Percentiles rank a stretch among this genome's conserved stretches.
Evolutionary conservation across 2,888 invertebrate genomes (phyloP).

Genomic region (Caenorhabditis zanzibari): DNA sequence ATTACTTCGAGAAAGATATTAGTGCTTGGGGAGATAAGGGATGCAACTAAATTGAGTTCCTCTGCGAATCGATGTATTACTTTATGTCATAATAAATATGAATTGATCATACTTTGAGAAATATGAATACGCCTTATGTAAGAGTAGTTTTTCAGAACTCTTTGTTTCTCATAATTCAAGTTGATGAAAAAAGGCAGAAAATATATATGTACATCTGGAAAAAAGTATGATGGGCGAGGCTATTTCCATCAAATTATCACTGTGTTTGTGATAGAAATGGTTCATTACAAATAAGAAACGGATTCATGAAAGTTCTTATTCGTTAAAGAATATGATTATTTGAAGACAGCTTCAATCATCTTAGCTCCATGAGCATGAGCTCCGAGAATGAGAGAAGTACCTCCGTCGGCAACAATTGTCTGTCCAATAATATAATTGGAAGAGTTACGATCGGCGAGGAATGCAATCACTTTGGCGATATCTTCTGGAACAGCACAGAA

Average conservation of each 20-base stretch:
- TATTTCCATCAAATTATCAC: too few species aligned
- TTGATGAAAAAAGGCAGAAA: too few species aligned
- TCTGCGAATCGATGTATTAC: background rate
- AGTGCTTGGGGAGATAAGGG: conserved; percentile 75
- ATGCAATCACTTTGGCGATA: conserved; percentile 62
- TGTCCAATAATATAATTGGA: conserved; percentile 67
- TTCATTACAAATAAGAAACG: too few species aligned
- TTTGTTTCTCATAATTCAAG: too few species aligned
- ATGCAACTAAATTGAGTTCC: conserved; percentile 58
- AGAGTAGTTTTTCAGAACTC: too few species aligned
- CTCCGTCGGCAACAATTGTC: conserved; percentile 59
- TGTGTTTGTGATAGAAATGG: too few species aligned
- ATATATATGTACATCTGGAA: too few species aligned
- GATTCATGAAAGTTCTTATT: too few species aligned
- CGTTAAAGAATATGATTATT: background rate
- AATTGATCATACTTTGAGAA: background rate
- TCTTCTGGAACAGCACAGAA: conserved; percentile 58
- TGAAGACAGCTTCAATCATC: conserved; percentile 31
- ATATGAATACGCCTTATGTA: too few species aligned
- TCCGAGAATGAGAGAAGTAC: conserved; percentile 41
- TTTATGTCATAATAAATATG: conserved; percentile 54
- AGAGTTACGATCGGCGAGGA: conserved; percentile 59
- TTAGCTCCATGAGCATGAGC: conserved; percentile 44
- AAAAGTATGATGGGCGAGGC: too few species aligned
- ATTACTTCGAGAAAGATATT: conserved; percentile 75